Evolutionary conservation across 53 echinoderm and acorn worm species (phyloP), one percentile per base, ranked within the genome.

Genomic region (Luidia sarsii): DNA sequence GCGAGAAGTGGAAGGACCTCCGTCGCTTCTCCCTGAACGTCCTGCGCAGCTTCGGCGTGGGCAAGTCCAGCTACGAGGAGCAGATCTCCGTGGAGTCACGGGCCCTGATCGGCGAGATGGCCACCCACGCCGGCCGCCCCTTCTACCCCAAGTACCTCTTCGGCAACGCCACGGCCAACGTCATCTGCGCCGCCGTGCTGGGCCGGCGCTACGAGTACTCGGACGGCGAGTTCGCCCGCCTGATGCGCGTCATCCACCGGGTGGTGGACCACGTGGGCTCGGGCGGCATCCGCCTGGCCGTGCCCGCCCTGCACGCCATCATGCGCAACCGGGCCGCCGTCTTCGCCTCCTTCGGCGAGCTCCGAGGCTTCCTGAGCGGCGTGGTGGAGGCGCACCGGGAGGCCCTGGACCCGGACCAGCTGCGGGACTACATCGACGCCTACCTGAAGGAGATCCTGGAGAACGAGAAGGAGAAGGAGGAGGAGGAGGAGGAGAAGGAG

Each of bases 131-230:
- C 29, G 80, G 54, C 0, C 45, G 71, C 16, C 66, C 66, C 24
- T 86, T 90, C 59, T 48, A 65, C 32, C 90, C 90, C 7, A 71
- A 71, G 65, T 25, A 67, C 39, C 30, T 81, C 10, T 45, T 90
- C 5, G 80, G 80, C 35, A 86, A 79, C 35, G 85, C 90, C 34
- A 71, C 80, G 14, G 70, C 81, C 20, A 90, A 90, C 74, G 81
- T 90, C 3, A 90, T 90, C 9, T 86, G 79, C 27, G 64, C 80
- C 4, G 48, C 81, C 7, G 64, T 86, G 20, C 55, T 86, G 7
- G 90, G 90, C 7, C 50, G 56, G 3, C 71, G 75, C 0, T 86
- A 64, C 39, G 60, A 81, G 50, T 86, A 90, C 74, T 34, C 55
- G 0, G 86, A 90, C 30, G 28, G 15, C 2, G 81, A 67, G 22